Conservation (phyloP, 2,888 invertebrate species). For the Prosapia bicincta region DNA sequence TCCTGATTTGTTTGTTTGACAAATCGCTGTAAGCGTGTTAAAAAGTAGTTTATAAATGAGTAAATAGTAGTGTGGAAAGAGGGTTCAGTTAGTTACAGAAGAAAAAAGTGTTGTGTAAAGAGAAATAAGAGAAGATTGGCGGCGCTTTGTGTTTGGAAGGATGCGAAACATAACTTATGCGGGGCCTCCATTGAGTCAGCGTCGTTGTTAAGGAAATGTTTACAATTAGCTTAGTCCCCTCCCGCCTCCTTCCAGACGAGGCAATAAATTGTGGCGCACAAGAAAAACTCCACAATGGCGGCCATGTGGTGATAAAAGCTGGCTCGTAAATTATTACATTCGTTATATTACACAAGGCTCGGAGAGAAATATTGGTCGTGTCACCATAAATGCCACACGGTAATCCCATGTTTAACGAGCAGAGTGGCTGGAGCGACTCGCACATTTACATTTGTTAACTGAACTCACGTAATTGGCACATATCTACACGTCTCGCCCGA, state of each 20-base stretch:
- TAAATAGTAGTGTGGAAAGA: slow-evolving; percentile 1
- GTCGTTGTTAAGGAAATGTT: slow-evolving; percentile 31
- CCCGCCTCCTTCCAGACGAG: slow-evolving; percentile 19
- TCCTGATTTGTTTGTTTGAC: background rate
- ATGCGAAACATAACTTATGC: slow-evolving; percentile 27
- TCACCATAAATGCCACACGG: slow-evolving; percentile 30
- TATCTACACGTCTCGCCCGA: background rate
- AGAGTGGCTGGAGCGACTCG: background rate
- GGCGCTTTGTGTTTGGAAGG: slow-evolving; percentile 26
- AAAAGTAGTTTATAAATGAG: background rate
- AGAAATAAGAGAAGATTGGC: slow-evolving; percentile 12
- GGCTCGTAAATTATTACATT: slow-evolving; percentile 32
- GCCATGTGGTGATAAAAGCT: slow-evolving; percentile 31
- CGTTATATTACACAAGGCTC: slow-evolving; percentile 28
- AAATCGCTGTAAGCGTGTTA: background rate
- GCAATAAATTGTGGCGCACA: slow-evolving; percentile 29
- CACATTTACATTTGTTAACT: background rate
- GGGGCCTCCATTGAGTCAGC: slow-evolving; percentile 30
- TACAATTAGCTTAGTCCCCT: slow-evolving; percentile 30
- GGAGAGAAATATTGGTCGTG: slow-evolving; percentile 31
- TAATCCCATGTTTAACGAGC: slow-evolving; percentile 30
- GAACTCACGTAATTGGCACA: background rate
- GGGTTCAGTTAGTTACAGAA: background rate
- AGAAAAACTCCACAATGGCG: slow-evolving; percentile 32
- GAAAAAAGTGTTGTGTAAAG: slow-evolving; percentile 12